A percentile compares a stretch with the other conserved stretches of the same genome.
Evolutionary conservation across 2,797 vertebrate genomes (phyloP).

Genomic region (Diplodus puntazzo): DNA sequence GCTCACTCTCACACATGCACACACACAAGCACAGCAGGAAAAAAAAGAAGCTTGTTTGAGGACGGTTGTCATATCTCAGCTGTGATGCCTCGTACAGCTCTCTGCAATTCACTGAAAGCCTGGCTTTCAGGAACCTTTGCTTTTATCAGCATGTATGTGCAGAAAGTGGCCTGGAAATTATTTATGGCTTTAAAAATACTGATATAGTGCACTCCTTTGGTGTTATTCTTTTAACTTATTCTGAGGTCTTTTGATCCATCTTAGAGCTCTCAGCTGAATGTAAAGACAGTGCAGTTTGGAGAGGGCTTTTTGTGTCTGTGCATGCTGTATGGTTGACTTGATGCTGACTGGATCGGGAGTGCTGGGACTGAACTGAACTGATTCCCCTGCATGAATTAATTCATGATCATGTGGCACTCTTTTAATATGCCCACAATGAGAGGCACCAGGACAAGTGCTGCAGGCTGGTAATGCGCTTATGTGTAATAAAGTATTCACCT

Average conservation of each 20-base stretch:
- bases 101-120: slow-evolving; percentile 73
- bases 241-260: slow-evolving; percentile 65
- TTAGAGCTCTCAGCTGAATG: slow-evolving; percentile 60
- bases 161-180: slow-evolving; percentile 80
- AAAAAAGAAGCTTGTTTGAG: slow-evolving; percentile 68
- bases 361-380: slow-evolving; percentile 41
- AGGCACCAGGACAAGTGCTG: slow-evolving; percentile 39
- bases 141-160: slow-evolving; percentile 83
- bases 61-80: slow-evolving; percentile 78
- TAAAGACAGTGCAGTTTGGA: slow-evolving; percentile 52
- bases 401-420: slow-evolving; percentile 43
- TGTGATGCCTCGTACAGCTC: slow-evolving; percentile 64
- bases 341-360: slow-evolving; percentile 25
- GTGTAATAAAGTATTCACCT: slow-evolving; percentile 37
- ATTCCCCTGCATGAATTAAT: slow-evolving; percentile 61
- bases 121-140: slow-evolving; percentile 71
- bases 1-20: slow-evolving; percentile 63
- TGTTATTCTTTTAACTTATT: slow-evolving; percentile 75
- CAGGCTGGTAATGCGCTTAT: slow-evolving; percentile 31
- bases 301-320: slow-evolving; percentile 29
- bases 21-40: slow-evolving; percentile 49
- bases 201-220: slow-evolving; percentile 69
- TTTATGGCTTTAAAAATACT: slow-evolving; percentile 84
- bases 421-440: slow-evolving; percentile 44
- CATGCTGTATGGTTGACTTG: slow-evolving; percentile 34